These are phyloP conservation scores for Tympanuchus pallidicinctus DNA, from an alignment of 2,113 vertebrate species.

Conservation along the genomic window DNA sequence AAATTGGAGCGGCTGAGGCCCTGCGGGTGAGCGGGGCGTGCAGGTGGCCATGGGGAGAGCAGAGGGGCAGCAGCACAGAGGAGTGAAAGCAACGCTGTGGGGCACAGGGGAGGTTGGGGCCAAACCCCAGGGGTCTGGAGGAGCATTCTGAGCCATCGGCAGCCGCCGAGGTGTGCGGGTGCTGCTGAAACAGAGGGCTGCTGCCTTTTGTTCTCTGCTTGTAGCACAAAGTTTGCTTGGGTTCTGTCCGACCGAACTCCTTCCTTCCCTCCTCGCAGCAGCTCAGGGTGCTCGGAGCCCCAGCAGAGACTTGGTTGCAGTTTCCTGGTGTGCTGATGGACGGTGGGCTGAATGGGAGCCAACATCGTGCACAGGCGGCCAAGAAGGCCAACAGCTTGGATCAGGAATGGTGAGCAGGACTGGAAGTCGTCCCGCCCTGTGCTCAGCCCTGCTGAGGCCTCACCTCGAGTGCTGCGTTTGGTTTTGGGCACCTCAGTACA, in stretches of 20 bases:
- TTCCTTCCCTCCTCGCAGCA: background rate
- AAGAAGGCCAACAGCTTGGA: no score
- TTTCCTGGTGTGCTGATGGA: no score
- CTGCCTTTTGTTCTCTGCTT: accelerated
- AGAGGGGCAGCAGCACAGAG: background rate
- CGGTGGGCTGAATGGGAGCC: no score
- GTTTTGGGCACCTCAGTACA: no score
- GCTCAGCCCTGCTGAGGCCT: no score
- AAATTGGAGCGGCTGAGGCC: background rate
- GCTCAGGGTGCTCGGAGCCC: background rate
- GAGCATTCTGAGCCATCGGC: background rate
- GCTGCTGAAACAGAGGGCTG: background rate
- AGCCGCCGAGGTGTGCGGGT: background rate
- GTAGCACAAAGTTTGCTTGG: background rate
- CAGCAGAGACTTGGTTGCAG: accelerated
- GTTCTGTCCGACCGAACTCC: background rate
- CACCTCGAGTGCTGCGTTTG: no score
- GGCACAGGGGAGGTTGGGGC: accelerated
- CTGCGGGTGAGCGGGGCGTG: slow-evolving; percentile 59
- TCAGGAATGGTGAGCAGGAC: no score
- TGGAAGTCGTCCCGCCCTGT: no score
- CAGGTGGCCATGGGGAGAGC: slow-evolving; percentile 55
- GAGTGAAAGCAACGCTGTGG: background rate
- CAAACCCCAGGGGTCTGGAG: background rate
- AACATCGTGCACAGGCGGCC: no score